These are phyloP conservation scores for Sisor rabdophorus DNA, from an alignment of 2,113 vertebrate species.

Conservation along the genomic window DNA sequence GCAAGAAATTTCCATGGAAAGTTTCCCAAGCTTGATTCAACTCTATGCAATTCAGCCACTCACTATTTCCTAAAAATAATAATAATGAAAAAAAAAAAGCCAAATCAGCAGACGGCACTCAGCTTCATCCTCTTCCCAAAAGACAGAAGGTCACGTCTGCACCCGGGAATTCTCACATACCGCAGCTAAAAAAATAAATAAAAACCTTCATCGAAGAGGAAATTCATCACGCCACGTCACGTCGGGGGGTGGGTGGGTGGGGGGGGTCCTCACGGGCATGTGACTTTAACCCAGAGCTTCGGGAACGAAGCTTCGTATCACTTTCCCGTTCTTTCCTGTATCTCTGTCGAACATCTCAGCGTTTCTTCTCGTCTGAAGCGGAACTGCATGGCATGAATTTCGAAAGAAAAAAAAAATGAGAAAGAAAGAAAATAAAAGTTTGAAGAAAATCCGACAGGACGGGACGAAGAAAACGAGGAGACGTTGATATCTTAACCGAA, in stretches of 20 bases:
- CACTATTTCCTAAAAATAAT: not conserved
- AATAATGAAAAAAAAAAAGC: not conserved
- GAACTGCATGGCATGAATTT: slow-evolving; percentile 70
- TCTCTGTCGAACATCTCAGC: slow-evolving; percentile 53
- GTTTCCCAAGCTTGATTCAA: slow-evolving; percentile 41
- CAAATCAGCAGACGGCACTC: slow-evolving; percentile 14
- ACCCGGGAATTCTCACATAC: not conserved
- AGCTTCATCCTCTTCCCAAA: slow-evolving; percentile 19
- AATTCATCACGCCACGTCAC: slow-evolving; percentile 5
- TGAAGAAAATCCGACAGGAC: slow-evolving; percentile 34
- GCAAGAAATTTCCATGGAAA: slow-evolving; percentile 37
- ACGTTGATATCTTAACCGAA: slow-evolving; percentile 29
- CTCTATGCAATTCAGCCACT: slow-evolving; percentile 49
- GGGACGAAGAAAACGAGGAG: not conserved
- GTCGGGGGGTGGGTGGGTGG: not conserved
- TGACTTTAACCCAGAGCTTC: slow-evolving; percentile 21
- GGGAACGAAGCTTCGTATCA: slow-evolving; percentile 35
- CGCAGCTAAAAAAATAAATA: not conserved
- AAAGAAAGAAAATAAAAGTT: not conserved
- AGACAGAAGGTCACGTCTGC: slow-evolving; percentile 7
- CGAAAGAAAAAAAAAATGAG: slow-evolving; percentile 10
- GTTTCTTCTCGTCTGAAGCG: slow-evolving; percentile 57
- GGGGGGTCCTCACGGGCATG: slow-evolving; percentile 11
- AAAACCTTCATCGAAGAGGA: not conserved
- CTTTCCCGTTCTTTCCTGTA: slow-evolving; percentile 47